phyloP scores from a whole-genome alignment of 37 sponge, comb jelly and placozoan genomes.

The Chondrilla cf. caribensis region DNA sequence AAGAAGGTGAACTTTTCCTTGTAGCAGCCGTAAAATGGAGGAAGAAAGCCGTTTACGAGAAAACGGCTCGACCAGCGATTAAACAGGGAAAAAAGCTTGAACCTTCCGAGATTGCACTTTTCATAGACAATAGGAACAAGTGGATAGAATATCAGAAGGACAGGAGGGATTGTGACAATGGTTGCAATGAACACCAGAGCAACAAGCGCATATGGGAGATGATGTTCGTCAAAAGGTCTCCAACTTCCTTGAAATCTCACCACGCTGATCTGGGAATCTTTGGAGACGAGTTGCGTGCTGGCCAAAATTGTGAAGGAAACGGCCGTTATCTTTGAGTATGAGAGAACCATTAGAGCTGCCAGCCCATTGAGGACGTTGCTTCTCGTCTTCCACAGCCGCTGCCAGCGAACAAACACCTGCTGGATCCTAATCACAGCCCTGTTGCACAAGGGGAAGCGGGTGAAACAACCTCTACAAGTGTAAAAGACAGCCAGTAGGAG shows the following conservation, averaged over 20 bases:
- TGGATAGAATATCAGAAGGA: constrained; percentile 37
- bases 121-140: neutral
- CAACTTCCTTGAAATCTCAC: constrained; percentile 28
- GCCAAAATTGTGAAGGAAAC: constrained; percentile 53
- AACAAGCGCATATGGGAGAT: constrained; percentile 27
- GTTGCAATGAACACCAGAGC: constrained; percentile 1
- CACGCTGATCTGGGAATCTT: neutral
- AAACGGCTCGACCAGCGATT: neutral
- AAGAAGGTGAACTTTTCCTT: constrained; percentile 57
- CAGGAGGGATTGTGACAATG: constrained; percentile 41
- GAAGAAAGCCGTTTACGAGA: constrained; percentile 35
- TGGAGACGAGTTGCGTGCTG: constrained; percentile 11
- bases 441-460: neutral
- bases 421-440: neutral
- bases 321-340: constrained; percentile 60
- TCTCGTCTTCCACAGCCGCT: constrained; percentile 3
- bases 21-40: constrained; percentile 62
- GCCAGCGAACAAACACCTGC: constrained; percentile 17
- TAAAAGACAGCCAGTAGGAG: constrained; percentile 13
- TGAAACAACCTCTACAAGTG: neutral
- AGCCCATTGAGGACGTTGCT: constrained; percentile 41
- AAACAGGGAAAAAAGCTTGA: neutral
- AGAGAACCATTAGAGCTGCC: constrained; percentile 62
- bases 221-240: constrained; percentile 11
- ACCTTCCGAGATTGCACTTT: neutral